phyloP scores from a whole-genome alignment of 2,888 invertebrate genomes.

The Mesochorus sp. region DNA sequence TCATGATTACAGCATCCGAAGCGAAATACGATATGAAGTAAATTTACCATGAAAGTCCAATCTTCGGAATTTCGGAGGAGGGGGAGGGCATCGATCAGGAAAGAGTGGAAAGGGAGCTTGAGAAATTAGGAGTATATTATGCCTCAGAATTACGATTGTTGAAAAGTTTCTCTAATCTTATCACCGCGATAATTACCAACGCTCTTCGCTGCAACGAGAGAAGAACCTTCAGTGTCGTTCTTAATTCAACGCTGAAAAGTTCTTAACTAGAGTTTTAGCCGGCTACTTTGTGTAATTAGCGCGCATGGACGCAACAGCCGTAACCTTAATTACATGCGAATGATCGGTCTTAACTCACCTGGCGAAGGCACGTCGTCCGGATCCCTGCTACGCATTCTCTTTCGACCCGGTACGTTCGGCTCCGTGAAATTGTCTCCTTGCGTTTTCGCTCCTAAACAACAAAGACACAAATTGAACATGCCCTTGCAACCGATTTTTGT shows the following conservation, averaged over 20 bases:
- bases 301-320: slow-evolving; percentile 40
- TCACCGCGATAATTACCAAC: slow-evolving; percentile 50
- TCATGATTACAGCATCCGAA: neutral
- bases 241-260: slow-evolving; percentile 70
- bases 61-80: neutral
- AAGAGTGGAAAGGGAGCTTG: slow-evolving; percentile 22
- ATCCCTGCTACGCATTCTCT: slow-evolving; percentile 74
- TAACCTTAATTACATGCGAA: slow-evolving; percentile 64
- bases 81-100: slow-evolving; percentile 49
- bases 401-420: slow-evolving; percentile 72
- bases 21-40: neutral
- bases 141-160: slow-evolving; percentile 73
- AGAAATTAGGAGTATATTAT: slow-evolving; percentile 52
- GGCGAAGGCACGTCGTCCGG: slow-evolving; percentile 72
- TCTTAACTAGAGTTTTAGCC: slow-evolving; percentile 74
- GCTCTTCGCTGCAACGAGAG: slow-evolving; percentile 10
- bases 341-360: slow-evolving; percentile 68
- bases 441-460: slow-evolving; percentile 45
- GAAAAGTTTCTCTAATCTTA: slow-evolving; percentile 71
- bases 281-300: slow-evolving; percentile 61
- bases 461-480: neutral
- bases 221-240: slow-evolving; percentile 17
- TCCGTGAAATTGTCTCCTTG: slow-evolving; percentile 66
- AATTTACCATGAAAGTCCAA: too few species aligned
- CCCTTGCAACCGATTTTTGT: too few species aligned